Conservation (phyloP, 2,888 invertebrate genomes). For the Tinea semifulvella region DNA sequence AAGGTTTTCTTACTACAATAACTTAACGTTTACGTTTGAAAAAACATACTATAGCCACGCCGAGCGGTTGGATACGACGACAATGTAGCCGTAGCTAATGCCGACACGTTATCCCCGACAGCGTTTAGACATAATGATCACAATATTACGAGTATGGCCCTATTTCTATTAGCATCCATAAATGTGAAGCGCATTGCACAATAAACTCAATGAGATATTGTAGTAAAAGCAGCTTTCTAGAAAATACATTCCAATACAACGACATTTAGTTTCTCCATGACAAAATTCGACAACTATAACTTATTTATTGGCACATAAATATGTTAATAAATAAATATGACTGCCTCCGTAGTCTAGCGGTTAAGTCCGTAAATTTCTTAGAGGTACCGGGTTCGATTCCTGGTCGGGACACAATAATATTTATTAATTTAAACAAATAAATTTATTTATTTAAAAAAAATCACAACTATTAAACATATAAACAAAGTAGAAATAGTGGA, state of each 20-base stretch:
- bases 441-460: too few species aligned
- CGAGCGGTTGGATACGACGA: not conserved
- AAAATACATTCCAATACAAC: not conserved
- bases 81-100: slow-evolving; percentile 4
- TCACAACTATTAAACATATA: too few species aligned
- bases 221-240: not conserved
- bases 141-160: not conserved
- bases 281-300: not conserved
- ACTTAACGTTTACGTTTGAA: too few species aligned
- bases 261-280: not conserved
- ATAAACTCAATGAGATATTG: not conserved
- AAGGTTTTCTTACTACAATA: too few species aligned
- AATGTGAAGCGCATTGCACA: slow-evolving; percentile 7
- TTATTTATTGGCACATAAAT: not conserved
- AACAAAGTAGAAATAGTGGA: too few species aligned
- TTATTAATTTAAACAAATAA: too few species aligned
- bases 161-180: slow-evolving; percentile 1
- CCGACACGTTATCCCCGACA: slow-evolving; percentile 9
- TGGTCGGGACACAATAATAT: too few species aligned
- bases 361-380: too few species aligned
- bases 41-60: too few species aligned
- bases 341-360: too few species aligned
- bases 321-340: too few species aligned
- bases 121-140: slow-evolving; percentile 1
- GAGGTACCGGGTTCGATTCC: too few species aligned